Percentiles rank a stretch among this genome's conserved stretches.
phyloP scores from a whole-genome alignment of 2,797 vertebrate genomes.

The Gastrophryne carolinensis region DNA sequence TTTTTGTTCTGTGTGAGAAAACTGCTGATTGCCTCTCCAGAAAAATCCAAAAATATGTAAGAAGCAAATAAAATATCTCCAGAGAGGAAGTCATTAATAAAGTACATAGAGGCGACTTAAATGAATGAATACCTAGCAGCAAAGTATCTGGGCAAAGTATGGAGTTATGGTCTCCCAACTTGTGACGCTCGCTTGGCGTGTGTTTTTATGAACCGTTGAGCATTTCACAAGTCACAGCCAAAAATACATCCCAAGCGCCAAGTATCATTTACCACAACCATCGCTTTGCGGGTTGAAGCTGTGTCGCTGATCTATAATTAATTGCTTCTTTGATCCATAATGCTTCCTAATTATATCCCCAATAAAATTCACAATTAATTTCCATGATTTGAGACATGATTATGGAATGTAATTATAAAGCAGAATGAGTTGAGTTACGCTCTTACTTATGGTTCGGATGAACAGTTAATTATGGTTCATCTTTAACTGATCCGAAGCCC shows the following conservation, averaged over 20 bases:
- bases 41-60: too few species aligned
- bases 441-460: constrained; percentile 46
- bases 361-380: constrained; percentile 52
- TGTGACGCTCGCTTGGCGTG: background rate
- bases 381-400: constrained; percentile 42
- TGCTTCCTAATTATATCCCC: constrained; percentile 50
- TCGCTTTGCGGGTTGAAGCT: constrained; percentile 7
- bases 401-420: constrained; percentile 46
- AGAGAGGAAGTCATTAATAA: too few species aligned
- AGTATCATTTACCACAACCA: constrained; percentile 4
- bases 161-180: background rate
- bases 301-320: constrained; percentile 41
- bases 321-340: constrained; percentile 45
- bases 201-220: background rate
- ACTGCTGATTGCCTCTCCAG: too few species aligned
- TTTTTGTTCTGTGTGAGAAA: too few species aligned
- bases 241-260: constrained; percentile 2
- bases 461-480: constrained; percentile 45
- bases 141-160: background rate
- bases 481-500: background rate
- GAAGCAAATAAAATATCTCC: too few species aligned
- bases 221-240: background rate
- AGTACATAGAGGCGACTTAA: too few species aligned
- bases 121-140: too few species aligned
- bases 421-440: constrained; percentile 41